A percentile compares a stretch with the other conserved stretches of the same genome.
Conservation (phyloP, 1,140 invertebrate species). For the Brachionus plicatilis region DNA sequence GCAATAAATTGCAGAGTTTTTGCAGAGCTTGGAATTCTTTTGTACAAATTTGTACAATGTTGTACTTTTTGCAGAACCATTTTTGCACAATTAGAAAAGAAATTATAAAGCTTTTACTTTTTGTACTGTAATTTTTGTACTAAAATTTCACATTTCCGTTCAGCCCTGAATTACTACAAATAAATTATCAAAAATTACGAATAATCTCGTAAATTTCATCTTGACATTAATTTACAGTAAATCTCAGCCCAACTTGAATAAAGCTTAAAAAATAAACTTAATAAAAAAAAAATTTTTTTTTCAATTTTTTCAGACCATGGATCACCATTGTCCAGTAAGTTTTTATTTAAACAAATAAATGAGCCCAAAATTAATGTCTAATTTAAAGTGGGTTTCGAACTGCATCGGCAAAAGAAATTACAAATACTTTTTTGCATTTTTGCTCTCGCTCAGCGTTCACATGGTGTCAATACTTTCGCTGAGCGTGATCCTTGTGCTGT, state of each 20-base stretch:
- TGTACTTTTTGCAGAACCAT: too few relatives aligned
- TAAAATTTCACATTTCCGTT: too few relatives aligned
- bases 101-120: too few relatives aligned
- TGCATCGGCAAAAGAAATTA: constrained; percentile 92
- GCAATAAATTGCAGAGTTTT: too few relatives aligned
- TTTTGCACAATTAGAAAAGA: too few relatives aligned
- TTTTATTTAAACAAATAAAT: background rate
- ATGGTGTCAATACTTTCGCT: constrained; percentile 87
- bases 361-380: background rate
- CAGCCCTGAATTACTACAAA: too few relatives aligned
- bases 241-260: background rate
- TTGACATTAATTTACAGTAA: background rate
- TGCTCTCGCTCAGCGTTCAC: constrained; percentile 91
- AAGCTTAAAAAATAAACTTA: background rate
- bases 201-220: too few relatives aligned
- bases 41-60: too few relatives aligned
- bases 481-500: constrained; percentile 50
- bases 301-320: constrained; percentile 65
- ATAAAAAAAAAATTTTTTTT: background rate
- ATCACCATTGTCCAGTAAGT: constrained; percentile 87
- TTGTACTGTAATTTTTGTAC: too few relatives aligned
- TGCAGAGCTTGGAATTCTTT: too few relatives aligned
- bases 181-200: too few relatives aligned
- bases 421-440: constrained; percentile 74
- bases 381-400: constrained; percentile 31